Evolutionary conservation across 2,888 invertebrate species (phyloP), one percentile per base, ranked within the genome.

Genomic region (Oligia strigilis): DNA sequence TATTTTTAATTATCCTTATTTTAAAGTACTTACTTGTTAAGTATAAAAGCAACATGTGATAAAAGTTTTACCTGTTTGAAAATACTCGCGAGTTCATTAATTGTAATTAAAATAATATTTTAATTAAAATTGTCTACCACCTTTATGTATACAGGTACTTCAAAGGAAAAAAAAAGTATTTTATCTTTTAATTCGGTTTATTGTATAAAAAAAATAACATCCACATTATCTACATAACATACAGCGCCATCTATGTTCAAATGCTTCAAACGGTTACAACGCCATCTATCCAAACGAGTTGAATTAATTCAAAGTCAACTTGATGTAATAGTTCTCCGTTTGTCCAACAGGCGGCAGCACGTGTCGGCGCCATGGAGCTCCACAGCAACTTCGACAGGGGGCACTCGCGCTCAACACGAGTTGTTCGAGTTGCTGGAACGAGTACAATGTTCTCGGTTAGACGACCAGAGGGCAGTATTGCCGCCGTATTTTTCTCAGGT

Each of bases 401-500:
- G 97, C 97, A 92, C 97, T 95, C 96, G 97, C 84, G 97, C 97
- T 78, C 97, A 97, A 88, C 97, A 98, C 94, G 99, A 99, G 96
- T 98, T 99, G 90, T 99, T 99, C 96, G 99, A 99, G 95, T 97
- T 99, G 92, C 97, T 99, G 93, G 99, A 99, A 96, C 98, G 99
- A 93, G 98, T 99, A 90, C 99, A 99, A 96, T 98, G 99, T 97
- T 99, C 99, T 90, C 98, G 99, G 85, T 97, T 99, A 93, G 99
- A 99, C 95, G 99, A 99, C 97, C 99, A 99, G 97, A 98, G 99
- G 97, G 99, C 99, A 96, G 99, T 99, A 91, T 97, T 99, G 93
- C 99, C 99, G 88, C 98, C 99, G 75, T 99, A 98, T 97, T 99
- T 99, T 97, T 98, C 98, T 95, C 99, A 99, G 98, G 99, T 99